These are phyloP conservation scores for Actinernus sp. DNA, from an alignment of 92 coral and sea anemone genomes.

Conservation along the genomic window DNA sequence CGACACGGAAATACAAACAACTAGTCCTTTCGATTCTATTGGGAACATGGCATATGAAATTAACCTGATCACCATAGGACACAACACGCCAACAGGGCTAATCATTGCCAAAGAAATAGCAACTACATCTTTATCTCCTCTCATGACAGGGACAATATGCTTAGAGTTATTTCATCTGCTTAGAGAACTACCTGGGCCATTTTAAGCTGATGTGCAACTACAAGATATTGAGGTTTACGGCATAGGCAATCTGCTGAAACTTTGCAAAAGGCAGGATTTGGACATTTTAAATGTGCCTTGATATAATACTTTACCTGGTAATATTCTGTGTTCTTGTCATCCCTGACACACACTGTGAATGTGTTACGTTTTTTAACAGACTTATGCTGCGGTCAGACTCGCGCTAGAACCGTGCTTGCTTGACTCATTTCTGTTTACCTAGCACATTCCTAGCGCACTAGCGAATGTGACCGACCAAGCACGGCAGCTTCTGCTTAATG, in stretches of 20 bases:
- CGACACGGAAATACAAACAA: too few species aligned
- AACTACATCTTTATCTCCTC: constrained; percentile 1
- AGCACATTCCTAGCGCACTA: too few species aligned
- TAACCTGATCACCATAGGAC: constrained; percentile 37
- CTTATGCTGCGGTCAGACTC: too few species aligned
- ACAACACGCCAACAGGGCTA: constrained; percentile 14
- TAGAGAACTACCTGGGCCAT: constrained; percentile 23
- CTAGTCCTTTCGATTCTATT: too few species aligned
- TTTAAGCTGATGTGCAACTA: constrained; percentile 30
- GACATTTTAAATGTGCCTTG: constrained; percentile 20
- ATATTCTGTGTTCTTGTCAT: neutral
- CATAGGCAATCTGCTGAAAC: constrained; percentile 19
- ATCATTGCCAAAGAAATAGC: neutral
- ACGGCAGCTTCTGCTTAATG: too few species aligned
- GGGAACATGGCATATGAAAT: constrained; percentile 33
- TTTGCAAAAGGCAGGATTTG: constrained; percentile 39
- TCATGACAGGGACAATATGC: constrained; percentile 8
- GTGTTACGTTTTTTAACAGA: too few species aligned
- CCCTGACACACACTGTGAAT: neutral
- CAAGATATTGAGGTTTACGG: constrained; percentile 24
- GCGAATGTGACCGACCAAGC: too few species aligned
- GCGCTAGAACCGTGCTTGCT: too few species aligned
- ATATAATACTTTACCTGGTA: constrained; percentile 32
- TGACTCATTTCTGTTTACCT: too few species aligned
- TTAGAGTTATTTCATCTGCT: constrained; percentile 22